Conservation (phyloP, 2,888 invertebrate species). For the Pristionchus exspectatus region DNA sequence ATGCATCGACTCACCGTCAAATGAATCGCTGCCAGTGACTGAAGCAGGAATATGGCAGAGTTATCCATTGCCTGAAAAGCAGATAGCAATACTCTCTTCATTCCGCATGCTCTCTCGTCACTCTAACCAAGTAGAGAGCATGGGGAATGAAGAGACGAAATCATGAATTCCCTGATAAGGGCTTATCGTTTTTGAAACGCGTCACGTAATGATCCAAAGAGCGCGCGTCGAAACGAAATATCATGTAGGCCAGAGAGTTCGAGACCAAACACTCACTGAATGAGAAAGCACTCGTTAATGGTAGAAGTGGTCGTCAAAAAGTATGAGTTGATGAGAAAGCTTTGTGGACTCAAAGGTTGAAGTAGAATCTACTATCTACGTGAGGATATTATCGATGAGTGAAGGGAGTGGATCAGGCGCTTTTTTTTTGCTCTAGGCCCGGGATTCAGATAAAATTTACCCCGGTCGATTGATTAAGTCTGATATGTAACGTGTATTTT, state of each 20-base stretch:
- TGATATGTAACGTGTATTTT: no score
- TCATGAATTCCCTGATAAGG: neutral
- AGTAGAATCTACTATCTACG: neutral
- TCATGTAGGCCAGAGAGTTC: constrained; percentile 32
- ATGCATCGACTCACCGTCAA: constrained; percentile 44
- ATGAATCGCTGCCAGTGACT: constrained; percentile 53
- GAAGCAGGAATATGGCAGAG: constrained; percentile 52
- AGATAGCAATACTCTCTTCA: neutral
- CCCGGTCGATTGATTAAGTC: no score
- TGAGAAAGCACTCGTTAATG: neutral
- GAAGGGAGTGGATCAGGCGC: neutral
- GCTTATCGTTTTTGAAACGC: constrained; percentile 25
- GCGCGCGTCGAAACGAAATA: neutral
- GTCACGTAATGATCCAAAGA: neutral
- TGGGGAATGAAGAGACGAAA: neutral
- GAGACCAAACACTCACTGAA: neutral
- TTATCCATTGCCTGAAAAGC: constrained; percentile 35
- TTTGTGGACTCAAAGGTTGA: neutral
- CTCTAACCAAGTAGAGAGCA: neutral
- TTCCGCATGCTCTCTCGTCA: neutral
- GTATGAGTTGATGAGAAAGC: neutral
- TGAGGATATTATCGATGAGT: neutral
- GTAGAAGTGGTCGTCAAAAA: neutral
- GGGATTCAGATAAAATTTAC: neutral
- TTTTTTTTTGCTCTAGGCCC: neutral